Percentiles rank a stretch among this genome's conserved stretches.
Conservation (phyloP, 2,797 vertebrate genomes). For the Rhabdophis nuchalis region DNA sequence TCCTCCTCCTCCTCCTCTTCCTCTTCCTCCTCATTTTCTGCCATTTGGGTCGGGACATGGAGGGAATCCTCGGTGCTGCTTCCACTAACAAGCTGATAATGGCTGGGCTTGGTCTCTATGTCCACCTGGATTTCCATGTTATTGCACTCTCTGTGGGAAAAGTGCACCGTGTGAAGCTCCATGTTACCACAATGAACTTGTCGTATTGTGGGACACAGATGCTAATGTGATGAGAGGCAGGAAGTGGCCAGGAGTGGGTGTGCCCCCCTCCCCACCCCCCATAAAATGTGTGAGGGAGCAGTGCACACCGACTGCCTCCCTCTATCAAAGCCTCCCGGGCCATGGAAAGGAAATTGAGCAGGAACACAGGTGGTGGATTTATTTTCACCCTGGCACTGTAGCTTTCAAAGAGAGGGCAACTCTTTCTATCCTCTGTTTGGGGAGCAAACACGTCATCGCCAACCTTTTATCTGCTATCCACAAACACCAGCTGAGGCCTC, state of each 20-base stretch:
- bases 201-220: neutral
- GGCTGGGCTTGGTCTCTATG: conserved; percentile 97
- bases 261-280: too few relatives aligned
- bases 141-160: conserved; percentile 85
- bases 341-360: neutral
- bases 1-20: conserved; percentile 82
- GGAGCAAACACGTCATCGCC: neutral
- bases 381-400: neutral
- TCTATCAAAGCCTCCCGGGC: neutral
- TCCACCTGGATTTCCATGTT: conserved; percentile 99
- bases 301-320: neutral
- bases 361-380: neutral
- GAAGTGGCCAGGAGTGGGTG: neutral
- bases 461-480: neutral
- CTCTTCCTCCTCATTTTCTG: conserved; percentile 85
- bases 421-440: neutral
- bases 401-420: neutral
- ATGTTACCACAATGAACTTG: neutral
- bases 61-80: conserved; percentile 85
- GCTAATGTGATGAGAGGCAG: neutral
- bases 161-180: conserved; percentile 50
- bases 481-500: neutral
- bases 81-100: conserved; percentile 90
- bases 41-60: conserved; percentile 73
- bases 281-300: neutral